A percentile compares a stretch with the other conserved stretches of the same genome.
Conservation (phyloP, 2,888 invertebrate genomes). For the Lampropteryx suffumata region DNA sequence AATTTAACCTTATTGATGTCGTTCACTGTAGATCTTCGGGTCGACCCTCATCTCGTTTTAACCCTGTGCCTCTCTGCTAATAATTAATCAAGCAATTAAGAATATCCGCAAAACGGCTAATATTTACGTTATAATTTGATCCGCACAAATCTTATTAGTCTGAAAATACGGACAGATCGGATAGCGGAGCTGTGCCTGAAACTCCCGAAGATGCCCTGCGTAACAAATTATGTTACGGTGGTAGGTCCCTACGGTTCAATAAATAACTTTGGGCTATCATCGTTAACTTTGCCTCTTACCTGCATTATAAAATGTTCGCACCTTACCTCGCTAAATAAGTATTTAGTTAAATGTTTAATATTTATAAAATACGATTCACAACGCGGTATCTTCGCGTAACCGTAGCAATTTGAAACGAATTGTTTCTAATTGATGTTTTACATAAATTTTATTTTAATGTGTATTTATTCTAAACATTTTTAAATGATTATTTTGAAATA, state of each 20-base stretch:
- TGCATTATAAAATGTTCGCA: no score
- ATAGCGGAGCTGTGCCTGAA: constrained; percentile 5
- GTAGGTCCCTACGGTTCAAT: no score
- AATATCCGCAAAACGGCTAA: constrained; percentile 53
- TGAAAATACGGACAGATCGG: constrained; percentile 13
- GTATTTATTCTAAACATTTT: no score
- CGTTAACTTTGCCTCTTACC: no score
- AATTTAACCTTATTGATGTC: constrained; percentile 80
- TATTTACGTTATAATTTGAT: constrained; percentile 56
- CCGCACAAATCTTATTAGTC: constrained; percentile 32
- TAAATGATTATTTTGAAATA: no score
- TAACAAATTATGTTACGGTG: constrained; percentile 1
- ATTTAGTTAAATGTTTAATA: no score
- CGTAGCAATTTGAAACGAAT: not conserved
- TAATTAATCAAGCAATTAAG: constrained; percentile 80
- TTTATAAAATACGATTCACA: no score
- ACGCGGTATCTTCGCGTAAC: not conserved
- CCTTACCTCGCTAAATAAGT: no score
- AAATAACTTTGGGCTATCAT: no score
- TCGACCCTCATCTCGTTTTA: constrained; percentile 76
- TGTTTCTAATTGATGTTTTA: not conserved
- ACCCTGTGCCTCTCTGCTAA: constrained; percentile 73
- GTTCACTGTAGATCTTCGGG: constrained; percentile 63
- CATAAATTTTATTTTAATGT: no score
- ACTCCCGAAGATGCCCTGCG: constrained; percentile 1